These are phyloP conservation scores for Zhengitettix transpicula DNA, from an alignment of 2,888 invertebrate genomes.

Conservation along the genomic window DNA sequence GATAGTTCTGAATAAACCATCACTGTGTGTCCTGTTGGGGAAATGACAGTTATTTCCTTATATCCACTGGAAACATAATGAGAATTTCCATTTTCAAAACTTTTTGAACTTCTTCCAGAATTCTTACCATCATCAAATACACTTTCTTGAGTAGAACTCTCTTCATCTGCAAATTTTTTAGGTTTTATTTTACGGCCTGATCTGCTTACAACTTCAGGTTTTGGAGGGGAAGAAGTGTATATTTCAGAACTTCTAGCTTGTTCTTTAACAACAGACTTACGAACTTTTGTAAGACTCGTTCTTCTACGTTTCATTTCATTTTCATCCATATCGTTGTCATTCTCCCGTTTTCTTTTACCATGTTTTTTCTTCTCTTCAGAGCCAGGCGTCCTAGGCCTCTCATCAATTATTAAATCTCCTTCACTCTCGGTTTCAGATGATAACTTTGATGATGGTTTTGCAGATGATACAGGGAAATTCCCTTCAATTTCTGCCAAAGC, in stretches of 20 bases:
- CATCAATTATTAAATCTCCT: constrained; percentile 21
- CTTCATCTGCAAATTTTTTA: constrained; percentile 26
- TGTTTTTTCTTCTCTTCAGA: constrained; percentile 7
- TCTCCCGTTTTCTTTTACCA: constrained; percentile 6
- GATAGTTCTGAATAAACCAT: not conserved
- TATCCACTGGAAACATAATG: constrained; percentile 24
- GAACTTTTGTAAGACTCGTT: not conserved
- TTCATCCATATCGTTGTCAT: constrained; percentile 1
- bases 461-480: constrained; percentile 24
- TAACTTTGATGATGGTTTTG: not conserved
- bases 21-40: not conserved
- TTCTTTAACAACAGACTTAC: not conserved
- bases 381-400: constrained; percentile 16
- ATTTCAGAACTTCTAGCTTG: not conserved
- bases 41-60: constrained; percentile 16
- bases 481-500: constrained; percentile 78
- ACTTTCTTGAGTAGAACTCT: constrained; percentile 3
- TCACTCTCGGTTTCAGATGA: constrained; percentile 17
- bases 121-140: not conserved
- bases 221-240: constrained; percentile 3
- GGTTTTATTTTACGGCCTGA: constrained; percentile 61
- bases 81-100: not conserved
- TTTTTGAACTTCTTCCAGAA: not conserved
- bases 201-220: constrained; percentile 43
- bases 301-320: not conserved